These are phyloP conservation scores for Pogonocichla stellata DNA, from an alignment of 2,113 vertebrate genomes.

Conservation along the genomic window DNA sequence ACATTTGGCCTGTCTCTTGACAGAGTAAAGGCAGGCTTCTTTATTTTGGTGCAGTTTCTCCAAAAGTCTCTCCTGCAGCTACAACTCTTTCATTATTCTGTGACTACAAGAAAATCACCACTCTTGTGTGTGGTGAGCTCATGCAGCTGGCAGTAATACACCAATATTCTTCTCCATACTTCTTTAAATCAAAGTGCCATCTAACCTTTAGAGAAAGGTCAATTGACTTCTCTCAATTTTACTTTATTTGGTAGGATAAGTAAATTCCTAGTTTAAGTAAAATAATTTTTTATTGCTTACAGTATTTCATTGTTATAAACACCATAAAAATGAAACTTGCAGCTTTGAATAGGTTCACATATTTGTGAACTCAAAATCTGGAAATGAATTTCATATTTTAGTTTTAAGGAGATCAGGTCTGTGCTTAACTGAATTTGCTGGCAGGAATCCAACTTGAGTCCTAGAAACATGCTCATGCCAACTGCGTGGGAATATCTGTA, in stretches of 20 bases:
- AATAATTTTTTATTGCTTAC: not conserved
- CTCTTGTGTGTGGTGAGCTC: not conserved
- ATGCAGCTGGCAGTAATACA: not conserved
- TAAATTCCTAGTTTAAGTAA: not conserved
- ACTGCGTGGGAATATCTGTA: not conserved
- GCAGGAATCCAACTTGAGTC: not conserved
- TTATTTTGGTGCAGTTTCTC: not conserved
- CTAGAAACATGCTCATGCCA: not conserved
- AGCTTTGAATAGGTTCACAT: not conserved
- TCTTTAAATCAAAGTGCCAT: not conserved
- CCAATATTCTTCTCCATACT: not conserved
- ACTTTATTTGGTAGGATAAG: not conserved
- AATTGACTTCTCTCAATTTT: not conserved
- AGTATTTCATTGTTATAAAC: not conserved
- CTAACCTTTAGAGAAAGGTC: not conserved
- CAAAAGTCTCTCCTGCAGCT: not conserved
- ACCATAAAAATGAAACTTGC: not conserved
- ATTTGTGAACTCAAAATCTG: not conserved
- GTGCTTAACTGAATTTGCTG: not conserved
- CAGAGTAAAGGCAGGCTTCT: not conserved
- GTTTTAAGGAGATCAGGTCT: not conserved
- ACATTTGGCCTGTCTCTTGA: not conserved
- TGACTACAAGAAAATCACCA: not conserved
- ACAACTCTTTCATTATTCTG: not conserved
- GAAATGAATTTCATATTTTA: not conserved